These are phyloP conservation scores for Gobio gobio DNA, from an alignment of 2,113 vertebrate species.

Conservation along the genomic window DNA sequence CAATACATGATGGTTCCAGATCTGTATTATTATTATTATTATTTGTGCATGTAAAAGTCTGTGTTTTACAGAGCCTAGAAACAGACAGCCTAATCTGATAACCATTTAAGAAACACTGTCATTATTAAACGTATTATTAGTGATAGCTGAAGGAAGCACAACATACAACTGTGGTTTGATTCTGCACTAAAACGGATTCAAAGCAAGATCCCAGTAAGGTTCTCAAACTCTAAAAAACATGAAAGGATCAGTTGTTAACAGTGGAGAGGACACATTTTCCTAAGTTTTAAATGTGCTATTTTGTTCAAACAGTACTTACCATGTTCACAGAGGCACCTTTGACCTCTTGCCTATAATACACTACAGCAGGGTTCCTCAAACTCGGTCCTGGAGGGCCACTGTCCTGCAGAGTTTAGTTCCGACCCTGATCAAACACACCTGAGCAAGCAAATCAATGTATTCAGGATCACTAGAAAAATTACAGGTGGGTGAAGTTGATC, in stretches of 20 bases:
- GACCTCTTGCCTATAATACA: slow-evolving; percentile 48
- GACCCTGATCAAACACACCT: too few species aligned
- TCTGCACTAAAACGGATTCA: slow-evolving; percentile 30
- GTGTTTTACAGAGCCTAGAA: slow-evolving; percentile 47
- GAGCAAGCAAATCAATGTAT: too few species aligned
- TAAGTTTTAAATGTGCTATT: slow-evolving; percentile 37
- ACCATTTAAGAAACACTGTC: slow-evolving; percentile 36
- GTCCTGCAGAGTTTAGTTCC: too few species aligned
- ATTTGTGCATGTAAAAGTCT: slow-evolving; percentile 11
- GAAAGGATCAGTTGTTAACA: neutral
- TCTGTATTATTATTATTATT: neutral
- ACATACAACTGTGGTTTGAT: slow-evolving; percentile 27
- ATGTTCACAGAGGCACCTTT: slow-evolving; percentile 33
- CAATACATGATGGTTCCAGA: slow-evolving; percentile 48
- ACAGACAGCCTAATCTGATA: slow-evolving; percentile 29
- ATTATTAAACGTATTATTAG: slow-evolving; percentile 27
- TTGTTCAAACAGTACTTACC: slow-evolving; percentile 51
- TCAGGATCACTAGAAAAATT: too few species aligned
- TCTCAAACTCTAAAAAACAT: slow-evolving; percentile 40
- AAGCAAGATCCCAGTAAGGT: slow-evolving; percentile 37
- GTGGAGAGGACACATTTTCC: slow-evolving; percentile 20
- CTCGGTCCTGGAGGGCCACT: too few species aligned
- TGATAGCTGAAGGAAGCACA: slow-evolving; percentile 31
- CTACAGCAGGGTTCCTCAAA: neutral
- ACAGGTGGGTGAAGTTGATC: too few species aligned